phyloP scores from a whole-genome alignment of 2,113 vertebrate species.

The Carlito syrichta region DNA sequence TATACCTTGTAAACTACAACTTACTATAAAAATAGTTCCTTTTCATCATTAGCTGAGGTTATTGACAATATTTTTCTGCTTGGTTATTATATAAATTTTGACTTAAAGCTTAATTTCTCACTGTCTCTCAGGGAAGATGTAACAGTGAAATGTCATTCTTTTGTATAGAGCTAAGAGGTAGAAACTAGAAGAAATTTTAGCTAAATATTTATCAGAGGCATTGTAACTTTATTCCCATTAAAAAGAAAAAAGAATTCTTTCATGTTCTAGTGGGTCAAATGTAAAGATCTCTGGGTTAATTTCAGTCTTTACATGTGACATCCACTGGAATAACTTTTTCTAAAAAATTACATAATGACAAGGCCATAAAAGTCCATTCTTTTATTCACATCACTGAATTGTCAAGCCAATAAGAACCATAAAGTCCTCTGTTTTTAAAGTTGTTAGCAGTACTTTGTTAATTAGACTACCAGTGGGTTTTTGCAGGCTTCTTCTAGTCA shows the following conservation, averaged over 20 bases:
- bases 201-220: not conserved
- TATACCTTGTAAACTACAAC: not conserved
- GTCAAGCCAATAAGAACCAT: not conserved
- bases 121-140: not conserved
- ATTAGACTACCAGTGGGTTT: not conserved
- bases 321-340: not conserved
- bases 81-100: slow-evolving; percentile 31
- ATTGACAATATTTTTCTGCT: slow-evolving; percentile 21
- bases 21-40: slow-evolving; percentile 27
- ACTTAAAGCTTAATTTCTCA: slow-evolving; percentile 14
- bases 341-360: slow-evolving; percentile 20
- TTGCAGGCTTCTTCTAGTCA: not conserved
- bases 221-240: slow-evolving; percentile 25
- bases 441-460: slow-evolving; percentile 13
- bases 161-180: not conserved
- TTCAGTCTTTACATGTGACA: not conserved
- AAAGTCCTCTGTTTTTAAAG: not conserved
- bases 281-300: slow-evolving; percentile 27
- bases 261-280: not conserved
- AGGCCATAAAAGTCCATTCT: not conserved
- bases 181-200: slow-evolving; percentile 10
- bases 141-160: not conserved
- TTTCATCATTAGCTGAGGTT: slow-evolving; percentile 32
- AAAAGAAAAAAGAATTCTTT: not conserved
- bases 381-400: not conserved